Evolutionary conservation across 92 coral and sea anemone genomes (phyloP), one percentile per base, ranked within the genome.

Genomic region (Heteractis magnifica): DNA sequence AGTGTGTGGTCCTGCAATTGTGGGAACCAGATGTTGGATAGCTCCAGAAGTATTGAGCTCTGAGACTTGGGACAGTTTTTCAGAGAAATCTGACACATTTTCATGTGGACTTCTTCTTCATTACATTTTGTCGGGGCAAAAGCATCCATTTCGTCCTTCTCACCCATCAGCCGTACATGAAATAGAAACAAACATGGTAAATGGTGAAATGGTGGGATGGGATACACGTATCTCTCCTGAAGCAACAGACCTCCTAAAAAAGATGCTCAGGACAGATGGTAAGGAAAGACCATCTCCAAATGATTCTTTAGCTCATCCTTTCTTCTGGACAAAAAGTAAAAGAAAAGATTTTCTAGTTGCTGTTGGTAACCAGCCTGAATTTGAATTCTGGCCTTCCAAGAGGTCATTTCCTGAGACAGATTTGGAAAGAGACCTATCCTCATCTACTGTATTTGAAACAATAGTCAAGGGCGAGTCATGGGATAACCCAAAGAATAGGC

Each of bases 301-400:
- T 8, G 77, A 77, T 41, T 71, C 77, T 3, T 18, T 85, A 68
- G 71, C 78, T 56, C 81, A 78, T 55, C 81, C 92, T 20, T 49
- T 85, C n/a, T 89, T 89, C 73, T 89, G 92, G 92, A 74, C 92
- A 23, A 85, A 81, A 0, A 77, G 65, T 53, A 86, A 86, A 23
- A 89, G 68, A 82, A 79, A 68, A 2, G 64, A 79, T 14, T 89
- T 89, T 49, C 86, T 89, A 10, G 73, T 75, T 34, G 82, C 92
- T 72, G 89, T 89, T 81, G 92, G 86, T 3, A 89, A 89, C 58
- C 92, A 89, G 60, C 83, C 85, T 44, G 92, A 89, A 70, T 75
- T 89, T 76, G 80, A 75, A 81, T 48, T 34, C 16, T 86, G 71
- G 23, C 59, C 89, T 34, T 21, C 53, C 18, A n/a, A n/a, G 5